Conservation (phyloP, 1,140 invertebrate species). For the Druon quercuslanigerum region DNA sequence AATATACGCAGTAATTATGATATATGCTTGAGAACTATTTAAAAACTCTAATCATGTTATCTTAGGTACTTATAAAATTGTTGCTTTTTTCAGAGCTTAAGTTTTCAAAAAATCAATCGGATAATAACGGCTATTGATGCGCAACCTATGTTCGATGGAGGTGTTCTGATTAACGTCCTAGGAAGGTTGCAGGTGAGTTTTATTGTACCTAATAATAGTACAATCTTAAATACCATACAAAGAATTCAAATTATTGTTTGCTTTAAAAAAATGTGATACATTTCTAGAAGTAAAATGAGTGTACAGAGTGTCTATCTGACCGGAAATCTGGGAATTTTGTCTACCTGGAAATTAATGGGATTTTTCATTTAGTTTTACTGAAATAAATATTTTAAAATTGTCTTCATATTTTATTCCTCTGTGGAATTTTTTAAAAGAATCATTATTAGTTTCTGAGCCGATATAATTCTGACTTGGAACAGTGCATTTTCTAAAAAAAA, state of each 20-base stretch:
- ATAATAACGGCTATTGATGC: slow-evolving; percentile 94
- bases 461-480: too few relatives aligned
- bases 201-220: neutral
- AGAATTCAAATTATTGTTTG: neutral
- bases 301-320: too few relatives aligned
- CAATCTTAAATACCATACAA: neutral
- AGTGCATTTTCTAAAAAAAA: too few relatives aligned
- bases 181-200: slow-evolving; percentile 91
- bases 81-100: slow-evolving; percentile 81
- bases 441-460: too few relatives aligned
- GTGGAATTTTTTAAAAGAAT: too few relatives aligned
- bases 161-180: slow-evolving; percentile 93
- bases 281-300: neutral
- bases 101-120: slow-evolving; percentile 95
- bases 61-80: neutral
- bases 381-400: too few relatives aligned
- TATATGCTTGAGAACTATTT: too few relatives aligned
- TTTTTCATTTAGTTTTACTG: too few relatives aligned
- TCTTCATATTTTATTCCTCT: too few relatives aligned
- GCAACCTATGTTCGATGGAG: slow-evolving; percentile 96
- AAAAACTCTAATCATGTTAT: neutral
- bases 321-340: too few relatives aligned
- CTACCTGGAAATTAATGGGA: too few relatives aligned
- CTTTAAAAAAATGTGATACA: neutral
- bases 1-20: too few relatives aligned